Percentiles rank a stretch among this genome's conserved stretches.
These are phyloP conservation scores for Fulica atra DNA, from an alignment of 2,113 vertebrate genomes.

Conservation along the genomic window DNA sequence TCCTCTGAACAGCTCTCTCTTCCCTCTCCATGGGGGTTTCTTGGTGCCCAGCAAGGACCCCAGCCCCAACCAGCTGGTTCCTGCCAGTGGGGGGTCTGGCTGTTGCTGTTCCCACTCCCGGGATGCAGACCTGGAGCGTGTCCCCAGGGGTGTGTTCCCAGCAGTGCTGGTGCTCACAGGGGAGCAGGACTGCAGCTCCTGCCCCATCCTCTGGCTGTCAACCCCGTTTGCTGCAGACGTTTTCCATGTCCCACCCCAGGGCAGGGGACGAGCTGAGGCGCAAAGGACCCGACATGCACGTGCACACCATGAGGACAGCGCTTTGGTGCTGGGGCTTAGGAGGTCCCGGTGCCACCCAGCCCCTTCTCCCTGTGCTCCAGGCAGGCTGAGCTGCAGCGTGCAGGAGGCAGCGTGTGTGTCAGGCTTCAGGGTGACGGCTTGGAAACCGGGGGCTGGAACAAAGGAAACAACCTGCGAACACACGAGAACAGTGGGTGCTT, in stretches of 20 bases:
- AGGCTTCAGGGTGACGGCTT: not conserved
- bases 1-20: not conserved
- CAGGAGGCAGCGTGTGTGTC: not conserved
- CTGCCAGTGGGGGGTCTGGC: not conserved
- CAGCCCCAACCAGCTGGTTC: not conserved
- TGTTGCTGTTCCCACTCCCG: not conserved
- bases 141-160: not conserved
- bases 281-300: accelerated
- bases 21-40: not conserved
- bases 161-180: not conserved
- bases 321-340: not conserved
- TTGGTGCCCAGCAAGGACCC: not conserved
- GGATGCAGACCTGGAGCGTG: not conserved
- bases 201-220: not conserved
- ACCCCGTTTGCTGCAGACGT: accelerated
- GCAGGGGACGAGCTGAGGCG: not conserved
- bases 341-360: not conserved
- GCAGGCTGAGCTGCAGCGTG: not conserved
- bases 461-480: not conserved
- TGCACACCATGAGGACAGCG: not conserved
- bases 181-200: not conserved
- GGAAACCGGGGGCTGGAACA: not conserved
- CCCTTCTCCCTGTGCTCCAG: not conserved
- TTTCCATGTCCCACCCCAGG: not conserved
- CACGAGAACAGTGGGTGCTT: not conserved